Percentiles rank a stretch among this genome's conserved stretches.
Evolutionary conservation across 2,888 invertebrate genomes (phyloP).

Genomic region (Cataglyphis albicans): DNA sequence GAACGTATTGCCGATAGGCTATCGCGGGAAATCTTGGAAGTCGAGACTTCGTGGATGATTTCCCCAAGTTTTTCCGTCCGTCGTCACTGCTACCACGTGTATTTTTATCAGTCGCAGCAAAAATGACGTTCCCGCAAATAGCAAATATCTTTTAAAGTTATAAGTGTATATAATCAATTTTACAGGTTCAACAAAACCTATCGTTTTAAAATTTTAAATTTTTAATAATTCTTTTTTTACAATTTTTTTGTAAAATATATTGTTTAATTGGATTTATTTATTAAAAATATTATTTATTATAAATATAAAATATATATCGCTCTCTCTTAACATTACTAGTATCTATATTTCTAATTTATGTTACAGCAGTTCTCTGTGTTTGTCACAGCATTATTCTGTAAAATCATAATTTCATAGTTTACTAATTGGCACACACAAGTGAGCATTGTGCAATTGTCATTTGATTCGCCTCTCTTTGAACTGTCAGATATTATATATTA

Average conservation of each 20-base stretch:
- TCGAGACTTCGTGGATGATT: background rate
- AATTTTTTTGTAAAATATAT: background rate
- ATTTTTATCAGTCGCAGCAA: conserved; percentile 1
- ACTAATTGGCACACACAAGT: conserved; percentile 13
- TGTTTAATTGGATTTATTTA: background rate
- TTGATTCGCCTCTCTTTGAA: conserved; percentile 32
- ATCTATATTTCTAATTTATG: background rate
- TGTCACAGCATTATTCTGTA: background rate
- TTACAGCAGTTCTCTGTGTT: background rate
- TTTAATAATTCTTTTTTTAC: background rate
- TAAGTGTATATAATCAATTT: background rate
- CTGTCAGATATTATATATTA: conserved; percentile 1
- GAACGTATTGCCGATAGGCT: conserved; percentile 45
- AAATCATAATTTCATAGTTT: conserved; percentile 16
- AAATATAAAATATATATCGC: background rate
- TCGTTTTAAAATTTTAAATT: background rate
- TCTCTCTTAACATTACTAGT: background rate
- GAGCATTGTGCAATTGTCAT: background rate
- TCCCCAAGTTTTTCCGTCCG: conserved; percentile 31
- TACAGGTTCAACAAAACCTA: background rate
- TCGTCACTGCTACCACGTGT: conserved; percentile 5
- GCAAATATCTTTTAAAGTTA: background rate
- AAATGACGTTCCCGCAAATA: background rate
- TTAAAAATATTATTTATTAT: background rate
- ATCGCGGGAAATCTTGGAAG: conserved; percentile 44